These are phyloP conservation scores for Daktulosphaira vitifoliae DNA, from an alignment of 1,140 invertebrate species.

Conservation along the genomic window DNA sequence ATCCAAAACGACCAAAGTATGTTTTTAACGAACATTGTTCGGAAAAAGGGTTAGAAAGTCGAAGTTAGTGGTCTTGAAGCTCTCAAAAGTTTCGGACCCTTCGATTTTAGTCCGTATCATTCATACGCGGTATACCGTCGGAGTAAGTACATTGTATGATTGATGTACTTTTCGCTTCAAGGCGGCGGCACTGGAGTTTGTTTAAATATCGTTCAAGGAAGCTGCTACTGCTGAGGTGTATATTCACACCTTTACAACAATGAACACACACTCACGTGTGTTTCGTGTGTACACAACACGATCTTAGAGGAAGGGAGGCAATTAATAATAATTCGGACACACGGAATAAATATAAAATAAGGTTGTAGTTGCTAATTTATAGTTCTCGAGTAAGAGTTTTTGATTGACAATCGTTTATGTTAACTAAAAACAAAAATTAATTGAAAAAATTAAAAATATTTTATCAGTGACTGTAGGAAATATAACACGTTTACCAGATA, in stretches of 20 bases:
- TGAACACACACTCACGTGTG: neutral
- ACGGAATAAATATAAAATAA: neutral
- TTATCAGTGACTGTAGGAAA: no score
- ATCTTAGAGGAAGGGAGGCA: neutral
- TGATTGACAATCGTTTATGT: slow-evolving; percentile 29
- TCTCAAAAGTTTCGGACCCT: neutral
- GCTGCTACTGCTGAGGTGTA: neutral
- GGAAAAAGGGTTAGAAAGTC: neutral
- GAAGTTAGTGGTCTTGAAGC: neutral
- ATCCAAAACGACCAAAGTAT: no score
- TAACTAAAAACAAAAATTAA: slow-evolving; percentile 17
- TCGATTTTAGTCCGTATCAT: slow-evolving; percentile 28
- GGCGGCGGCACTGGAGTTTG: neutral
- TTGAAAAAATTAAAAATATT: neutral
- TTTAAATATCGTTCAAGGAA: slow-evolving; percentile 25
- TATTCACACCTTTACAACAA: neutral
- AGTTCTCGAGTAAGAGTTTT: slow-evolving; percentile 17
- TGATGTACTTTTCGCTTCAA: slow-evolving; percentile 5
- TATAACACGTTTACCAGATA: no score
- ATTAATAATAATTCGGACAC: slow-evolving; percentile 14
- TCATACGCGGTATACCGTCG: neutral
- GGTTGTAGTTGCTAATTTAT: slow-evolving; percentile 6
- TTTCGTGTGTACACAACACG: neutral
- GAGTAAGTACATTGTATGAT: slow-evolving; percentile 21
- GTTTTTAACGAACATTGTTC: no score